Evolutionary conservation across 1,140 invertebrate species (phyloP), one percentile per base, ranked within the genome.

Genomic region (Bradynema listronoti): DNA sequence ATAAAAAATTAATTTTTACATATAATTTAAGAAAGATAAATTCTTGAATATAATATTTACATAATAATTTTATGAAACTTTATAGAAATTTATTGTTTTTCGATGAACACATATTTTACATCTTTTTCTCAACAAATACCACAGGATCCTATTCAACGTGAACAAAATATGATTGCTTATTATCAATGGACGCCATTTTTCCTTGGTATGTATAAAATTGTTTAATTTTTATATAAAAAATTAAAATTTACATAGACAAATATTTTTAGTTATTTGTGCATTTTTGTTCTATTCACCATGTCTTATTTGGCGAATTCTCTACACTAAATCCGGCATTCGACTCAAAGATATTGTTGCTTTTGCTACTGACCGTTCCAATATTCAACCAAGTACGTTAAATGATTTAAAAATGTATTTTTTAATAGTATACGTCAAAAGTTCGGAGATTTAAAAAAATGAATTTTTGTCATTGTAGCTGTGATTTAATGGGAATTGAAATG

Each of bases 101-200:
- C 74, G 6, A 34, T 61, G 51, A 75, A 59, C 47, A 77, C 74
- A 11, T 77, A 78, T 53, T 77, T 61, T 22, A 62, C 65, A 1
- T 53, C 73, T 6, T 77, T 75, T 32, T 49, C 61, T 16, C 56
- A 67, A 29, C 54, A 56, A 27, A 66, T 65, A n/a, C 74, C 74
- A 9, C 59, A 54, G n/a, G 60, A 62, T 6, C 54, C 46, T n/a
- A 58, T 77, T 22, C 39, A 43, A 24, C 58, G 75, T 1, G 54
- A 77, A 43, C 34, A 68, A 7, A 50, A 59, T 41, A 58, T 66
- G 62, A 59, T 79, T 11, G 65, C 65, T 45, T 83, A 83, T 65
- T 83, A 82, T 64, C 82, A 83, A 65, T 83, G 82, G 82, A 79
- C 81, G 9, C 82, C 82, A 7, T 81, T 83, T 46, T 80, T 82